Conservation (phyloP, 2,113 vertebrate genomes). For the Micronycteris hirsuta region DNA sequence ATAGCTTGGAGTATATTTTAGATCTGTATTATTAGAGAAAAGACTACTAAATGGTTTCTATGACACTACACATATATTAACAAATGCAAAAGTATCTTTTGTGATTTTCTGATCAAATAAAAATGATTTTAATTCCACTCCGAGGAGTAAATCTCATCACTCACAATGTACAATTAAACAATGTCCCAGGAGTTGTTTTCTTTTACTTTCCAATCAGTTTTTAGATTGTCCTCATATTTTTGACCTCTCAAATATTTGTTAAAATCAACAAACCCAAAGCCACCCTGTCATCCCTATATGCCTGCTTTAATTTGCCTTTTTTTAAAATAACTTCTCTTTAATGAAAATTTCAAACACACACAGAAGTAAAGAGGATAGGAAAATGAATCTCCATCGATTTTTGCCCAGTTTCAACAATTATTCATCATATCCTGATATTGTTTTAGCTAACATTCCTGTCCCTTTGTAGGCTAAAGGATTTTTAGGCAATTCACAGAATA, state of each 20-base stretch:
- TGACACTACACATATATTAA: neutral
- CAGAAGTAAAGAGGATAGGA: neutral
- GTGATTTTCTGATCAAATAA: slow-evolving; percentile 6
- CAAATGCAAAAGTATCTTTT: neutral
- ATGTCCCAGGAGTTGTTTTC: neutral
- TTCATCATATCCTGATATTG: neutral
- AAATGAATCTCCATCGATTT: neutral
- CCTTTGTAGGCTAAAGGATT: neutral
- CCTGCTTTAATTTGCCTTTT: neutral
- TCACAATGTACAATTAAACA: neutral
- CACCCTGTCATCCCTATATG: neutral
- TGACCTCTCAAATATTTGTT: neutral
- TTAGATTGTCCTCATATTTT: neutral
- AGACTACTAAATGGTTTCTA: neutral
- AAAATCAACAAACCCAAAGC: neutral
- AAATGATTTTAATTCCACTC: neutral
- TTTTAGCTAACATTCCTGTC: neutral
- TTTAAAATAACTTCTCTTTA: neutral
- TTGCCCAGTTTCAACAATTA: neutral
- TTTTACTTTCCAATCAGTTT: neutral
- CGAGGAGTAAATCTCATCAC: neutral
- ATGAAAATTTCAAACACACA: neutral
- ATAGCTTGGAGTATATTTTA: neutral
- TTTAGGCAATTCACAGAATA: neutral
- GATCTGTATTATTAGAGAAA: neutral